Evolutionary conservation across 2,888 invertebrate genomes (phyloP), one percentile per base, ranked within the genome.

Genomic region (Perizoma affinitatum): DNA sequence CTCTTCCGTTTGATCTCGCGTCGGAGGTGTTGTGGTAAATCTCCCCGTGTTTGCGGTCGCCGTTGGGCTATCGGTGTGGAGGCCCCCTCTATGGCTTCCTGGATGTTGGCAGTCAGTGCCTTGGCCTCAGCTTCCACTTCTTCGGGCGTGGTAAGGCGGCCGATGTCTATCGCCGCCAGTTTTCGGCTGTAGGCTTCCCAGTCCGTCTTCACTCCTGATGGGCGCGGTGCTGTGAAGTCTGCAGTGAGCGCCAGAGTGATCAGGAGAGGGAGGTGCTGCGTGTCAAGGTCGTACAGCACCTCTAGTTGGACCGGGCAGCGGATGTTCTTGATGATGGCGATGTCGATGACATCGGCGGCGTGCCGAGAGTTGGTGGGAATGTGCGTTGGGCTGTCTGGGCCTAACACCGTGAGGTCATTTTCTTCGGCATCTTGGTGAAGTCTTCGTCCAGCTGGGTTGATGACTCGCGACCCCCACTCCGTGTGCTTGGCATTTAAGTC

Each of bases 161-260:
- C 50, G 6, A 44, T 38, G 44, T 8, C n/a, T n/a, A n/a, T n/a
- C n/a, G n/a, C n/a, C 6, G 7, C 1, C 3, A 44, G 34, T 5
- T 3, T 5, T 5, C 9, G 8, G 4, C 36, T 35, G 34, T 50
- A 56, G 6, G 0, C 6, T 0, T 0, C 36, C 55, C 55, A 55
- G 22, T 55, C 22, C 0, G 8, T 35, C 22, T 22, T 22, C 6
- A 6, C 34, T 7, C 4, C 41, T 6, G 8, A 6, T 0, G 36
- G 9, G n/a, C n/a, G n/a, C n/a, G n/a, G 0, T 11, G 48, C 4
- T 6, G 8, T 1, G 22, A 11, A 1, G 55, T 55, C n/a, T 49
- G 43, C 0, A 48, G 47, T 54, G 0, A 62, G 59, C 11, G 54
- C 50, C 6, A 51, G 66, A 40, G 4, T 22, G 22, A 22, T 22